Evolutionary conservation across 2,797 vertebrate genomes (phyloP), one percentile per base, ranked within the genome.

Genomic region (Huso huso): DNA sequence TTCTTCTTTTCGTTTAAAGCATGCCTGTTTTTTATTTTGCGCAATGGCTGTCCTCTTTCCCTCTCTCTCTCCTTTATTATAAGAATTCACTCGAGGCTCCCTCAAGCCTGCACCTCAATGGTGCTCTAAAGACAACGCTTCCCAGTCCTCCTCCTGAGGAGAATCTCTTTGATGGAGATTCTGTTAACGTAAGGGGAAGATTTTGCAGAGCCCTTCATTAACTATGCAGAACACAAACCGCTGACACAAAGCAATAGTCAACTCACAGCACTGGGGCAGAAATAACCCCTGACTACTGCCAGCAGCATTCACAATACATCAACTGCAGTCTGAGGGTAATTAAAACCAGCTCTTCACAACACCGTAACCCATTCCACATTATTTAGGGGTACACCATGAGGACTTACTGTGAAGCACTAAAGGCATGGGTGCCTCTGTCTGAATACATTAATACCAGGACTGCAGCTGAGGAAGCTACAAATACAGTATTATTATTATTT

Each of bases 171-270:
- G 90, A 89, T 88, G 77, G 79, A 85, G 82, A 89, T 89, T 92
- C 85, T 81, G 87, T 84, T 75, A 79, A 83, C 80, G 82, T 90
- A 84, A 84, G 77, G 83, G 75, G 82, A 85, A 84, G 74, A 77
- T 78, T 75, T 65, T 66, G 74, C 74, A 69, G 78, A 81, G 76
- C 74, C 15, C 82, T 75, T 90, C 90, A 91, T 95, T 93, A 92
- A 87, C 87, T 87, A 93, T 92, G 90, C 91, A 91, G 86, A 89
- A 92, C 88, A 89, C 87, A 92, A 93, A 93, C 85, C 91, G 92
- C 91, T 93, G 91, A 93, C 90, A 91, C 88, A 81, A 88, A 88
- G 91, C 87, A 82, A 87, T 82, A 78, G 76, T 68, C 69, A 82
- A 81, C 78, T 75, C 71, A 70, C 75, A 77, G 75, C 64, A 67